Evolutionary conservation across 2,888 invertebrate species (phyloP).

Genomic region (Agrotis segetum): DNA sequence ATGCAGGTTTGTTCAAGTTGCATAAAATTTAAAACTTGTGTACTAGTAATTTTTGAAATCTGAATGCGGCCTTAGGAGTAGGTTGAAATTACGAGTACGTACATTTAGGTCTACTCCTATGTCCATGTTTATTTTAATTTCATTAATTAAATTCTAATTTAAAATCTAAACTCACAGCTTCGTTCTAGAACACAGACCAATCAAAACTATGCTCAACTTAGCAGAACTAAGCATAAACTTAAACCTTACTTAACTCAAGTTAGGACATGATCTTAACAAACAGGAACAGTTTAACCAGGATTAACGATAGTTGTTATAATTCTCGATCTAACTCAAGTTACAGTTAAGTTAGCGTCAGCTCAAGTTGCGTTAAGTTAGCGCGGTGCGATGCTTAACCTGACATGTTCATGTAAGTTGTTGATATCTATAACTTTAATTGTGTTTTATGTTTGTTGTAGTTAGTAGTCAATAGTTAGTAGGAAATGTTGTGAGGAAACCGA

Average conservation of each 20-base stretch:
- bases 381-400: constrained; percentile 14
- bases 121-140: too few relatives aligned
- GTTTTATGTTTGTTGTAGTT: too few relatives aligned
- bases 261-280: constrained; percentile 40
- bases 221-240: constrained; percentile 29
- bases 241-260: constrained; percentile 30
- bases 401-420: constrained; percentile 1
- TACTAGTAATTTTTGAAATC: too few relatives aligned
- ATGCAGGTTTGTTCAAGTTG: too few relatives aligned
- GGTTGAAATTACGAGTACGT: too few relatives aligned
- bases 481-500: too few relatives aligned
- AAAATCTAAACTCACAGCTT: neutral
- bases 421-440: neutral
- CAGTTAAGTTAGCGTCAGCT: constrained; percentile 42
- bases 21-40: too few relatives aligned
- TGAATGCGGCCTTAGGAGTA: too few relatives aligned
- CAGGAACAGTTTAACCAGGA: constrained; percentile 45
- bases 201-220: constrained; percentile 12
- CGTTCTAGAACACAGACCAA: neutral
- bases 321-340: constrained; percentile 45
- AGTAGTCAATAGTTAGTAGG: too few relatives aligned
- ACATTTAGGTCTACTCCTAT: too few relatives aligned
- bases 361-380: constrained; percentile 44
- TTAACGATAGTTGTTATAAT: constrained; percentile 54
- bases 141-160: too few relatives aligned